A percentile compares a stretch with the other conserved stretches of the same genome.
These are phyloP conservation scores for Fregetta grallaria DNA, from an alignment of 2,113 vertebrate species.

Conservation along the genomic window DNA sequence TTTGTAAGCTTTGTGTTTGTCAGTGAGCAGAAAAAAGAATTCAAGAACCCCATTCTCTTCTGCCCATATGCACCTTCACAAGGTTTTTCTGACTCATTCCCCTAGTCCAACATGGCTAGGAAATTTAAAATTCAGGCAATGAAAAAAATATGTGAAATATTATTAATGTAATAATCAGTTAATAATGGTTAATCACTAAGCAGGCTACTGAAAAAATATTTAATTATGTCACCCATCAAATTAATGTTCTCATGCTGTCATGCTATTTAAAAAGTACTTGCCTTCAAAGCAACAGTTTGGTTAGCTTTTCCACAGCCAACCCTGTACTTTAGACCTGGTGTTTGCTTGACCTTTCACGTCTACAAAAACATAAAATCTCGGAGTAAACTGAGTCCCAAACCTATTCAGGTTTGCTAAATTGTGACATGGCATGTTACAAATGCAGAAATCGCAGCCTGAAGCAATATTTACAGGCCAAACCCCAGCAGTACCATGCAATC, in stretches of 20 bases:
- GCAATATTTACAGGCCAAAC: background rate
- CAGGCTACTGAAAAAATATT: background rate
- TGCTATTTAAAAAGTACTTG: background rate
- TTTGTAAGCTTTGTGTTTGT: background rate
- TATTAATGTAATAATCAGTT: background rate
- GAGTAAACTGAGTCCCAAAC: background rate
- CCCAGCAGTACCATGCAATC: fast-evolving
- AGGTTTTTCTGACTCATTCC: background rate
- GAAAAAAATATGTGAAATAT: background rate
- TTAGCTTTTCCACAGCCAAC: background rate
- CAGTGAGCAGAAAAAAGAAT: background rate
- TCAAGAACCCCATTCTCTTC: background rate
- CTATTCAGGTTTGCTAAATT: background rate
- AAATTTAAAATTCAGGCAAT: background rate
- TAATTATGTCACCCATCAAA: background rate
- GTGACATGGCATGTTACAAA: background rate
- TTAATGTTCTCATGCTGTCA: background rate
- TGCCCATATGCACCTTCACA: background rate
- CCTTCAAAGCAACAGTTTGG: background rate
- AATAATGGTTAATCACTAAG: background rate
- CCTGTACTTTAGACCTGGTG: background rate
- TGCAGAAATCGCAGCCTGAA: background rate
- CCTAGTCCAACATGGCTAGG: background rate
- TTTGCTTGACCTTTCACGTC: background rate
- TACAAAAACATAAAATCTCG: background rate